Evolutionary conservation across 2,888 invertebrate species (phyloP), one percentile per base, ranked within the genome.

Genomic region (Urechis unicinctus): DNA sequence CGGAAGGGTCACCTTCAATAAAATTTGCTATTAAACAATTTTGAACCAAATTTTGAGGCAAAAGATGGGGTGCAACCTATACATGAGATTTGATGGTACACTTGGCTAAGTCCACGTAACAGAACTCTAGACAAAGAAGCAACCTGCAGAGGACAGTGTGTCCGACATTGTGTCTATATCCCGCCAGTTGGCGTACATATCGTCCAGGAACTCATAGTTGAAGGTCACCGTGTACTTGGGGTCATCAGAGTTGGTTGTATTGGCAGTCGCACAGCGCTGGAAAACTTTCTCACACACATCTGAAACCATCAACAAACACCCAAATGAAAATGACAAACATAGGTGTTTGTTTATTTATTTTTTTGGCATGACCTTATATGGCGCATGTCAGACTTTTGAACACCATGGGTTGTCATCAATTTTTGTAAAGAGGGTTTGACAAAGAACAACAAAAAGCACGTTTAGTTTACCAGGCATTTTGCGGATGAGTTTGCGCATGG

Each of bases 191-290:
- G 71, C 68, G 63, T 79, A 82, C 31, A 75, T 72, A 63, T 82
- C 82, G 63, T 82, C 81, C 49, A 82, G 65, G 50, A 79, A 78
- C 62, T 81, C 80, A 61, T 80, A 81, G 63, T 80, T 75, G 63
- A 80, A 81, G 0, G 72, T 75, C 41, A 80, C 71, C 28, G 68
- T 62, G 61, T 74, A 77, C 25, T 71, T 66, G 5, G 61, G 61
- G 49, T 66, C 63, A 50, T 74, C 73, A 0, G 70, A 64, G 52
- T 70, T 72, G 46, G 67, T 66, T 57, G 65, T 67, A 26, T 68
- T 70, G 29, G 65, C 61, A 4, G 61, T 64, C 54, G 71, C 69
- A 60, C 78, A 78, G 3, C 65, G 60, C 41, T 72, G 66, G 63
- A 78, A 78, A 29, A 75, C 74, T 50, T 56, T 60, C 61, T 71